Evolutionary conservation across 2,113 vertebrate genomes (phyloP), one percentile per base, ranked within the genome.

Genomic region (Alethe castanea): DNA sequence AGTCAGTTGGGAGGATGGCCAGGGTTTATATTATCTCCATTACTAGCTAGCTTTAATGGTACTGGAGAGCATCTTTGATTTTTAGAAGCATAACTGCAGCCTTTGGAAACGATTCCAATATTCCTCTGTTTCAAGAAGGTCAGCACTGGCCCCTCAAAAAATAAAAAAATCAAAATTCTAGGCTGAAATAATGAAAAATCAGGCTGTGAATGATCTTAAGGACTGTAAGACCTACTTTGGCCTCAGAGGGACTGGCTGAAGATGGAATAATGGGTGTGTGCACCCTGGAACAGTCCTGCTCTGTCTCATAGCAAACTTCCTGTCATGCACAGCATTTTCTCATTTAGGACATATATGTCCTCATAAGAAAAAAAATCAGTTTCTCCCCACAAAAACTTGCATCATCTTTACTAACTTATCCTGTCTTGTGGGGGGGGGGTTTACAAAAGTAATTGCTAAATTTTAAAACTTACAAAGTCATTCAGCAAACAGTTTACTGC

Each of bases 1-100:
- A 72, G 40, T 65, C 57, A 62, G 20, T 47, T 81, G 79, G 81
- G 81, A 91, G 24, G 78, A 52, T 36, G 40, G 79, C 90, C 92
- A 95, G 94, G 42, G 70, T 87, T 92, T 95, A 29, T 76, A 84
- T 91, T 65, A 87, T n/a, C 42, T 76, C 42, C 45, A 65, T 89
- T 87, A 87, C 33, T 0, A 8, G 18, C 9, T 52, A 53, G 20
- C 15, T 88, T 81, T 88, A 78, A 90, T 65, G 71, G 17, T 48
- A 15, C 54, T 52, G 66, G 59, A 92, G 62, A 96, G 8, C 4
- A 72, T 20, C 44, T 81, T 60, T 26, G 28, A 33, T 67, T 71
- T 95, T 81, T 81, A 25, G 40, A 92, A 87, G 8, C 23, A n/a
- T 40, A 84, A 61, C 62, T 87, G 15, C 65, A 61, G 64, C 48